Evolutionary conservation across 1,140 invertebrate species (phyloP), one percentile per base, ranked within the genome.

Genomic region (Spodoptera frugiperda): DNA sequence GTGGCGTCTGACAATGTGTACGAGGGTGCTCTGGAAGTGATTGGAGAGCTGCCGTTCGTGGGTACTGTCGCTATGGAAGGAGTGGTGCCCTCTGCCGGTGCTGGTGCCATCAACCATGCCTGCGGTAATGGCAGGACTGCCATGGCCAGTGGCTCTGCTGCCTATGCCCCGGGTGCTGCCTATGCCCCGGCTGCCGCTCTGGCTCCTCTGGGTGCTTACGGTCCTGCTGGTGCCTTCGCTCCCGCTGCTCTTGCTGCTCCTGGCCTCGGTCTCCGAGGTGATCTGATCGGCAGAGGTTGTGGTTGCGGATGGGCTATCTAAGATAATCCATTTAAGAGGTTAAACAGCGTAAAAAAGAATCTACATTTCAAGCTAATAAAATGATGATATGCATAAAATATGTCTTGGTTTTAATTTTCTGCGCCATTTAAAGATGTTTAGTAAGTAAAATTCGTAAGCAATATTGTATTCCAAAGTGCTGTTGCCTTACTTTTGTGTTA

Each of bases 41-140:
- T 17, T 53, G 49, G 49, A 8, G 49, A 53, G 49, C 49, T 61
- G 57, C 57, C 57, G 57, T 61, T 61, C 30, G 57, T 39, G 12
- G 12, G 57, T 39, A 33, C 57, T 39, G 25, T 61, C n/a, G 57
- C 12, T 33, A 39, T 61, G 57, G 57, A 21, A 46, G 17, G 17
- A 1, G 17, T 63, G 30, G 14, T 44, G 6, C 59, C 33, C n/a
- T 39, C 33, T 39, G 33, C 59, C 2, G 59, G 19, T n/a, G 55
- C 55, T 57, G 55, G 55, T 57, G 55, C 59, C 15, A 6, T 39
- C 9, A 39, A 39, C 33, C 33, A 39, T 10, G 33, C 33, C 33
- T 39, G 33, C 8, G 33, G 33, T 39, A 39, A 39, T 39, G 33
- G 33, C 33, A 39, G 33, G 33, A 33, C 14, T 33, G 39, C 59